Conservation (phyloP, 1,140 invertebrate species). For the Ips nitidus region DNA sequence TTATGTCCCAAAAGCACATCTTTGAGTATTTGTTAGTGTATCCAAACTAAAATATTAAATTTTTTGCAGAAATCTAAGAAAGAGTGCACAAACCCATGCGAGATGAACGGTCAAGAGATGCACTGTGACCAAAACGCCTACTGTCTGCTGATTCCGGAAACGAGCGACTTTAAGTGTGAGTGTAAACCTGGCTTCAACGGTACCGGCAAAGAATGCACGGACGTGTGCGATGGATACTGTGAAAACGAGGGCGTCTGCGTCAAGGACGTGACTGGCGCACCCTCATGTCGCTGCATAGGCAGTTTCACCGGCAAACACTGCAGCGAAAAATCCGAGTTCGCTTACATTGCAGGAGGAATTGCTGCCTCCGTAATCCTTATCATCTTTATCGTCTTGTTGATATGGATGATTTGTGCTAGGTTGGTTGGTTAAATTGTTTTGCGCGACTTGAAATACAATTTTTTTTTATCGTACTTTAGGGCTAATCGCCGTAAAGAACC, state of each 20-base stretch:
- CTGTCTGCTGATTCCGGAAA: constrained; percentile 82
- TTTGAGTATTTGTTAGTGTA: too few relatives aligned
- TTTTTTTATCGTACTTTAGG: constrained; percentile 52
- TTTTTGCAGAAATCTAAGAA: constrained; percentile 66
- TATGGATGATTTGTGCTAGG: constrained; percentile 97
- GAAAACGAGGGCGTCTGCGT: constrained; percentile 90
- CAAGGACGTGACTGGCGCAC: constrained; percentile 80
- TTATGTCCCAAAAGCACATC: too few relatives aligned
- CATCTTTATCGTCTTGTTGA: constrained; percentile 87
- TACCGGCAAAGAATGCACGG: constrained; percentile 78
- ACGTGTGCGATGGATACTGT: constrained; percentile 86
- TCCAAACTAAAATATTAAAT: background rate
- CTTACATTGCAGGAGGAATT: constrained; percentile 91
- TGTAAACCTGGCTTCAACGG: constrained; percentile 94
- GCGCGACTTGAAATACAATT: constrained; percentile 3
- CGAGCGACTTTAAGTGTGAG: constrained; percentile 86
- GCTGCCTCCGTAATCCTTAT: constrained; percentile 88
- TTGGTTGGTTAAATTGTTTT: constrained; percentile 43
- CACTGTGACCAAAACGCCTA: constrained; percentile 87
- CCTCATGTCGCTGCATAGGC: constrained; percentile 84
- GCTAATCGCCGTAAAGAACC: constrained; percentile 81
- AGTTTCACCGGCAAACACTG: constrained; percentile 92
- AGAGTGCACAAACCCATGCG: constrained; percentile 91
- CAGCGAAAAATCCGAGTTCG: constrained; percentile 89
- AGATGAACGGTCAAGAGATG: constrained; percentile 79